Evolutionary conservation across 2,888 invertebrate genomes (phyloP), one percentile per base, ranked within the genome.

Genomic region (Cacoxenus indagator): DNA sequence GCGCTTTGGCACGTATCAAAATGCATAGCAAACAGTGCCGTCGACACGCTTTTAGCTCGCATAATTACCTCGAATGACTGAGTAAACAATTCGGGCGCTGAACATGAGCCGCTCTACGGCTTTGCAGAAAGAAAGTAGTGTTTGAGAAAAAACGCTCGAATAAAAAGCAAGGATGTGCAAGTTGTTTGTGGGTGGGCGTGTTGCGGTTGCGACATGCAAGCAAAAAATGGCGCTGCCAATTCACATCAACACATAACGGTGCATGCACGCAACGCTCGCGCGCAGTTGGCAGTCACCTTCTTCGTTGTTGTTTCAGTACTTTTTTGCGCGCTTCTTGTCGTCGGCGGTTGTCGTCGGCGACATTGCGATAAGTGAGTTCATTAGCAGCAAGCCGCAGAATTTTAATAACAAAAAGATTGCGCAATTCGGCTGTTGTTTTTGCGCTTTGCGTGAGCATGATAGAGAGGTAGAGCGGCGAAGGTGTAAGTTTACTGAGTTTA

Each of bases 321-420:
- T n/a, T n/a, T n/a, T n/a, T n/a, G n/a, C n/a, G n/a, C n/a, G n/a
- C n/a, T n/a, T n/a, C n/a, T n/a, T n/a, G n/a, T n/a, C n/a, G n/a
- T n/a, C n/a, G n/a, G n/a, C n/a, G n/a, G n/a, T n/a, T n/a, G n/a
- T n/a, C n/a, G n/a, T n/a, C n/a, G n/a, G n/a, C n/a, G 45, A 43
- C 45, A 51, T 19, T 51, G 19, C 3, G 48, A 46, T 27, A 64
- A 64, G 48, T 64, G 64, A 64, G 64, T 48, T 64, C 64, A 64
- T 64, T 64, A 17, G 51, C n/a, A 17, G 51, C 51, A 17, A n/a
- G 19, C 51, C 51, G 19, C 51, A 19, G 51, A 51, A 51, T 51
- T 51, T 51, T 51, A 51, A 51, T 51, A 51, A 51, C 51, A 17
- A n/a, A 51, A 51, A 51, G 51, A n/a, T 43, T 43, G 3, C 45